These are phyloP conservation scores for Parasteatoda tepidariorum DNA, from an alignment of 1,140 invertebrate species.

Conservation along the genomic window DNA sequence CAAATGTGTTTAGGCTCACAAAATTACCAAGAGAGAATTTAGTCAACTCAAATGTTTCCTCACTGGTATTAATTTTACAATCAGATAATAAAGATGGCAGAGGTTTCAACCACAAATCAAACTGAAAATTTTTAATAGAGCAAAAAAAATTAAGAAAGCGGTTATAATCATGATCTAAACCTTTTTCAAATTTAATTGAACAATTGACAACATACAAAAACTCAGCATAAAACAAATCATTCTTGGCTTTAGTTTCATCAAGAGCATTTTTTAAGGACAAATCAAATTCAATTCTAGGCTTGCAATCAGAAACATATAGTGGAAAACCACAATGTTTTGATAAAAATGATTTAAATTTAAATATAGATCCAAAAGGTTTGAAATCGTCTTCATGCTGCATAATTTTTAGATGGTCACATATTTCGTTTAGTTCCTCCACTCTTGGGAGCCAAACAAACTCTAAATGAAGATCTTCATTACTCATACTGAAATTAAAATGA, in stretches of 20 bases:
- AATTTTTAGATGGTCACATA: background rate
- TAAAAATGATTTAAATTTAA: constrained; percentile 4
- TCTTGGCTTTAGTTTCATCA: background rate
- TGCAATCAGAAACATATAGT: constrained; percentile 15
- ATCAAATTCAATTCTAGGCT: background rate
- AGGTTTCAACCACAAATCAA: constrained; percentile 12
- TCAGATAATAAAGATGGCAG: background rate
- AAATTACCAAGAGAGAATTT: constrained; percentile 50
- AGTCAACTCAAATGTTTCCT: background rate
- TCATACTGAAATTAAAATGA: constrained; percentile 41
- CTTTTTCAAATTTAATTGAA: background rate
- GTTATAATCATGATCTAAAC: background rate
- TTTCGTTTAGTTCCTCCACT: background rate
- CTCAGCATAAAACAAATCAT: constrained; percentile 10
- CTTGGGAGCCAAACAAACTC: constrained; percentile 36
- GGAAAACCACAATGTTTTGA: background rate
- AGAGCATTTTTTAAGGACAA: background rate
- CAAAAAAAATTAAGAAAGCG: constrained; percentile 23
- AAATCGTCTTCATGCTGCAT: background rate
- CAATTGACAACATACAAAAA: constrained; percentile 14
- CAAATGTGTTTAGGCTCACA: constrained; percentile 30
- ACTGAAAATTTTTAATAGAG: background rate
- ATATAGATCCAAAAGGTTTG: constrained; percentile 1
- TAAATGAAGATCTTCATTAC: background rate
- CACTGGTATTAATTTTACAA: background rate